A percentile compares a stretch with the other conserved stretches of the same genome.
These are phyloP conservation scores for Allolobophora icterica DNA, from an alignment of 2,888 invertebrate species.

Conservation along the genomic window DNA sequence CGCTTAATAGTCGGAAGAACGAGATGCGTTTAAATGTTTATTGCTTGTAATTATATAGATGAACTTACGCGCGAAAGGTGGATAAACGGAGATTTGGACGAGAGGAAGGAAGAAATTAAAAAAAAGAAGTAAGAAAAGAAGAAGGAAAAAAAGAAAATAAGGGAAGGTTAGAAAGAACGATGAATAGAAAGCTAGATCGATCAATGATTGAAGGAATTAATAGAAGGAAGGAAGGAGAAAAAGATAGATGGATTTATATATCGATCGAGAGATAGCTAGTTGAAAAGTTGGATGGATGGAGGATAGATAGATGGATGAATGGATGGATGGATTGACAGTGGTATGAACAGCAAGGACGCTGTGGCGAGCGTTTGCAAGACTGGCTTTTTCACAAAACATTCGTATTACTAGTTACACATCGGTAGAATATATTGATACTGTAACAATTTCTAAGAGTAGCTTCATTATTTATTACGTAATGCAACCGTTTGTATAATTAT, in stretches of 20 bases:
- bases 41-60: not conserved
- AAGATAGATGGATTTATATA: not conserved
- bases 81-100: not conserved
- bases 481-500: not conserved
- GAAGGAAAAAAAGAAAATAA: too few species aligned
- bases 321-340: not conserved
- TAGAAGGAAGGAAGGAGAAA: not conserved
- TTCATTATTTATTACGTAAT: not conserved
- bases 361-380: not conserved
- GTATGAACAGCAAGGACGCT: not conserved
- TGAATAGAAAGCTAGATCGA: too few species aligned
- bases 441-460: not conserved
- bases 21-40: not conserved
- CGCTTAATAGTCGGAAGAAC: not conserved
- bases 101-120: not conserved
- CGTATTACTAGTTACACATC: not conserved
- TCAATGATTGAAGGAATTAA: too few species aligned
- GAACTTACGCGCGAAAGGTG: not conserved
- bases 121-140: too few species aligned
- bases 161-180: too few species aligned
- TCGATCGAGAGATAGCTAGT: not conserved
- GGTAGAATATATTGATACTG: not conserved
- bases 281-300: not conserved
- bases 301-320: not conserved
- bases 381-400: constrained; percentile 17